phyloP scores from a whole-genome alignment of 2,888 invertebrate species.

The Volucella zonaria region DNA sequence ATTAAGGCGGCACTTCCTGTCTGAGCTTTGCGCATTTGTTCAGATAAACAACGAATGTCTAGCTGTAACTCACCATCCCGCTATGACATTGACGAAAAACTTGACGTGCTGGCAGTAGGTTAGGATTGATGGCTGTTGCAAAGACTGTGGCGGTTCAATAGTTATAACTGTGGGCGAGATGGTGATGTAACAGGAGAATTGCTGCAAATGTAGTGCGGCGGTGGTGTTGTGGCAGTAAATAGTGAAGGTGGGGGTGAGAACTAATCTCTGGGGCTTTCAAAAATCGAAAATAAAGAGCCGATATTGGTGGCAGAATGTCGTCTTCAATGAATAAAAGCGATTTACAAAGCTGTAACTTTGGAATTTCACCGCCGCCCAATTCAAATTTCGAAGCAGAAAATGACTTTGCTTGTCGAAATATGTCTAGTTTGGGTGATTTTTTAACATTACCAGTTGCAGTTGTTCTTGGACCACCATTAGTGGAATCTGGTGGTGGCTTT shows the following conservation, averaged over 20 bases:
- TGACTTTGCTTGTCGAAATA: constrained; percentile 77
- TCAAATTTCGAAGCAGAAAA: constrained; percentile 77
- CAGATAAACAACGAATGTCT: constrained; percentile 81
- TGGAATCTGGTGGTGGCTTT: constrained; percentile 65
- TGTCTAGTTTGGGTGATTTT: constrained; percentile 74
- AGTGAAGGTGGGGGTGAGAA: constrained; percentile 74
- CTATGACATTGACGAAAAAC: constrained; percentile 79
- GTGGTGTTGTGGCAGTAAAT: constrained; percentile 66
- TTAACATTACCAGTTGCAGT: constrained; percentile 44
- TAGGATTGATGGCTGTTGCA: constrained; percentile 75
- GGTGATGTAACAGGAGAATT: constrained; percentile 67
- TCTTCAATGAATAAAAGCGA: constrained; percentile 76
- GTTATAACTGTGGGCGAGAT: constrained; percentile 76
- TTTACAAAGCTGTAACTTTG: constrained; percentile 76
- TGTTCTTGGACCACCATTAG: constrained; percentile 31
- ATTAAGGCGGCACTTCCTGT: constrained; percentile 71
- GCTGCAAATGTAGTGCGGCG: constrained; percentile 70
- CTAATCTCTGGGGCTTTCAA: constrained; percentile 75
- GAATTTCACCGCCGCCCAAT: constrained; percentile 63
- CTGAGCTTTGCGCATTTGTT: constrained; percentile 78
- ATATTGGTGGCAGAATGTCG: constrained; percentile 71
- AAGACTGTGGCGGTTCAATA: constrained; percentile 61
- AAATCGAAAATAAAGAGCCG: constrained; percentile 79
- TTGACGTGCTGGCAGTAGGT: constrained; percentile 80
- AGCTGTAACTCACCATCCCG: constrained; percentile 80